Percentiles rank a stretch among this genome's conserved stretches.
Evolutionary conservation across 2,797 vertebrate species (phyloP).

Genomic region (Silurus lanzhouensis): DNA sequence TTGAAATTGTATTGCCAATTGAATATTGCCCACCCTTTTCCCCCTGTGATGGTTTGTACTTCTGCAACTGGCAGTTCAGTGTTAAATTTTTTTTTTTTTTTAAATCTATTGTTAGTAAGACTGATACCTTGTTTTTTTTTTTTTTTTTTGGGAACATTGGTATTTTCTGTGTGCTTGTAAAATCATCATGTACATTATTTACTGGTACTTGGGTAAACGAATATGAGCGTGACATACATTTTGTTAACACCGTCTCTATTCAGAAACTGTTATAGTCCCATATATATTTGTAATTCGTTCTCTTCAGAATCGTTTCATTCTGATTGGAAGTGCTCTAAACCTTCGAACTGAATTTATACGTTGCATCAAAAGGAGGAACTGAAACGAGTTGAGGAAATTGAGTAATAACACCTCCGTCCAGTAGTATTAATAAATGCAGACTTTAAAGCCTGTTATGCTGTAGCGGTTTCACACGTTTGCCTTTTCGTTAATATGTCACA

Average conservation of each 20-base stretch:
- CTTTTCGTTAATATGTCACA: neutral
- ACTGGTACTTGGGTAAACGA: neutral
- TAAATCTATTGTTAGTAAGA: no score
- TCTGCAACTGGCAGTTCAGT: neutral
- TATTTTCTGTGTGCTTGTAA: neutral
- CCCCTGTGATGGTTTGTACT: neutral
- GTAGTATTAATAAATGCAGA: neutral
- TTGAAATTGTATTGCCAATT: neutral
- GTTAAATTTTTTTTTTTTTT: neutral
- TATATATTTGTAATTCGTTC: no score
- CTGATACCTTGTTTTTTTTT: neutral
- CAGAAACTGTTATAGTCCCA: neutral
- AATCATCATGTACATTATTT: neutral
- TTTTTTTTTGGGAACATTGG: neutral
- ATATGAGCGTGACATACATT: neutral
- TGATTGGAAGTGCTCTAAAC: neutral
- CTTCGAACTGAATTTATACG: neutral
- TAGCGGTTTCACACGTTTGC: neutral
- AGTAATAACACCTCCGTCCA: conserved; percentile 36
- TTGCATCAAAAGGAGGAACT: conserved; percentile 34
- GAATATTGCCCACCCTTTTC: neutral
- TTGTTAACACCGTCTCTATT: neutral
- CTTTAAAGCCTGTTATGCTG: neutral
- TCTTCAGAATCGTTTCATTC: no score
- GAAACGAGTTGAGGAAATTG: conserved; percentile 46